Conservation (phyloP, 2,888 invertebrate genomes). For the Elmis aenea region DNA sequence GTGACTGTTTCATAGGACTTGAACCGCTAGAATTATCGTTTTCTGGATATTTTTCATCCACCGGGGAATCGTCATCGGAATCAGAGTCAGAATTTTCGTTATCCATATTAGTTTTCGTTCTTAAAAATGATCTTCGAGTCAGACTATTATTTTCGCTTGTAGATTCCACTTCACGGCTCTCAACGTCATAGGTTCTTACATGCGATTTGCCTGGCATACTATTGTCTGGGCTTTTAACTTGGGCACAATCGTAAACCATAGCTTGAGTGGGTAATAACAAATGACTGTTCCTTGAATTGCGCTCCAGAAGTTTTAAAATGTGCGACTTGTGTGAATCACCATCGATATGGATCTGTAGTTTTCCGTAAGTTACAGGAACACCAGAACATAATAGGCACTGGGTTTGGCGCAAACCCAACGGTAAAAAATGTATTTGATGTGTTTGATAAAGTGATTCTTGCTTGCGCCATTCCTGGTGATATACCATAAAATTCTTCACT, state of each 20-base stretch:
- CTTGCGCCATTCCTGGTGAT: constrained; percentile 32
- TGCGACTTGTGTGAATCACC: constrained; percentile 4
- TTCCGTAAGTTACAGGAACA: constrained; percentile 5
- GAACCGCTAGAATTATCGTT: background rate
- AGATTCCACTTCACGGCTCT: too few relatives aligned
- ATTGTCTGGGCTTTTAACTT: too few relatives aligned
- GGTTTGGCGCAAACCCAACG: constrained; percentile 10
- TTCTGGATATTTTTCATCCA: too few relatives aligned
- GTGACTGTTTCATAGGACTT: background rate
- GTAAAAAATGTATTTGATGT: constrained; percentile 34
- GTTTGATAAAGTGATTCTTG: constrained; percentile 31
- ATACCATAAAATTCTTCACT: constrained; percentile 22
- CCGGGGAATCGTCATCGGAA: constrained; percentile 2
- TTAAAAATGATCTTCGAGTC: background rate
- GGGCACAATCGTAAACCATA: too few relatives aligned
- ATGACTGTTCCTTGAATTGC: background rate
- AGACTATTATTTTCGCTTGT: too few relatives aligned
- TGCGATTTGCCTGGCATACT: too few relatives aligned
- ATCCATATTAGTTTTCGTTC: background rate
- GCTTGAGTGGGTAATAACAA: constrained; percentile 4
- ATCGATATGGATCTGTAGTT: constrained; percentile 7
- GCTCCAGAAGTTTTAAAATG: background rate
- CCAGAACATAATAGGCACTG: constrained; percentile 5
- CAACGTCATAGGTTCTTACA: too few relatives aligned
- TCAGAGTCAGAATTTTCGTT: constrained; percentile 1